Evolutionary conservation across 2,888 invertebrate genomes (phyloP).

Genomic region (Serripes groenlandicus): DNA sequence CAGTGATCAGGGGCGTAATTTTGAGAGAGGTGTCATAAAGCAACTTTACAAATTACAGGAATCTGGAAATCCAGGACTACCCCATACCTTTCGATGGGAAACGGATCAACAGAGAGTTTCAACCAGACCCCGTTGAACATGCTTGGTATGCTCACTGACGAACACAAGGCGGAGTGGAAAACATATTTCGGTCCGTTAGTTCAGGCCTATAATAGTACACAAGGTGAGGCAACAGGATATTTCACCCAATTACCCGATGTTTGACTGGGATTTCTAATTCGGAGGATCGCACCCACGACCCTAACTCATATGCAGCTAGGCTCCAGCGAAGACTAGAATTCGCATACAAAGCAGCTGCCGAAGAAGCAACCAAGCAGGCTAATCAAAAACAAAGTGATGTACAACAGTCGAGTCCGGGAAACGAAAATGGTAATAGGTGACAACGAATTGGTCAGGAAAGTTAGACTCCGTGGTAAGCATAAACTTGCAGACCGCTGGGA

Average conservation of each 20-base stretch:
- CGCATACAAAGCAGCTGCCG: not conserved
- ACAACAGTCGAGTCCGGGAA: not conserved
- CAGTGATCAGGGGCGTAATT: slow-evolving; percentile 7
- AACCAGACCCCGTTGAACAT: not conserved
- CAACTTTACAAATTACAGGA: not conserved
- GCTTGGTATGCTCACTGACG: slow-evolving; percentile 2
- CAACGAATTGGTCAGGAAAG: not conserved
- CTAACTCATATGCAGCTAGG: not conserved
- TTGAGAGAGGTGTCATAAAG: slow-evolving; percentile 5
- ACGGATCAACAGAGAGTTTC: not conserved
- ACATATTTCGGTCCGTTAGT: not conserved
- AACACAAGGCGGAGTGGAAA: slow-evolving; percentile 11
- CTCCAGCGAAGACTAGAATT: not conserved
- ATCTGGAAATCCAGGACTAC: not conserved
- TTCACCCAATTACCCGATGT: not conserved
- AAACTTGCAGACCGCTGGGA: not conserved
- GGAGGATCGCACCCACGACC: not conserved
- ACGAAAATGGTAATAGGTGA: not conserved
- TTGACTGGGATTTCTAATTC: not conserved
- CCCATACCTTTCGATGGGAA: not conserved
- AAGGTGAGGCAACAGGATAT: not conserved
- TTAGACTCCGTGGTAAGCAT: not conserved
- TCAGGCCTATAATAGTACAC: slow-evolving; percentile 12
- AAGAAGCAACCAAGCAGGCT: not conserved
- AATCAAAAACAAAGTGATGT: not conserved